phyloP scores from a whole-genome alignment of 2,797 vertebrate genomes.

The Meriones psammophilus region DNA sequence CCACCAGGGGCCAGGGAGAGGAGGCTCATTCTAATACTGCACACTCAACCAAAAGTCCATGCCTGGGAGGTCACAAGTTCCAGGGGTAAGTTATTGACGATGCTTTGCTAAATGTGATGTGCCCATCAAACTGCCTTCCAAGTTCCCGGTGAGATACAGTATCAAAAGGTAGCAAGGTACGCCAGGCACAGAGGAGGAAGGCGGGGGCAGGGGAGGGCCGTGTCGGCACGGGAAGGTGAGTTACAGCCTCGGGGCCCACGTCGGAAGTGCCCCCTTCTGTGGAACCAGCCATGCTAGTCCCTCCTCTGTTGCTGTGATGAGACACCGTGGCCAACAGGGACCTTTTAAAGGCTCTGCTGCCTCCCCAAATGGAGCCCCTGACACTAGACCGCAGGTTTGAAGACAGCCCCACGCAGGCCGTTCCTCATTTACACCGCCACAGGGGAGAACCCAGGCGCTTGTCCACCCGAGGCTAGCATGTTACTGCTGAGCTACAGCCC shows the following conservation, averaged over 20 bases:
- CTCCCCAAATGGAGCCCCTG: not conserved
- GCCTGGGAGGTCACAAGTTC: too few species aligned
- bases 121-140: not conserved
- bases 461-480: not conserved
- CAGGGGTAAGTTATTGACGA: not conserved
- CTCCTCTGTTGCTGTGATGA: not conserved
- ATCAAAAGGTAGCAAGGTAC: not conserved
- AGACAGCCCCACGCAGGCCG: not conserved
- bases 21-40: too few species aligned
- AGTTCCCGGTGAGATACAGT: not conserved
- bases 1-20: too few species aligned
- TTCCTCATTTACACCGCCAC: not conserved
- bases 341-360: not conserved
- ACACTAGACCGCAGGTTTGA: not conserved
- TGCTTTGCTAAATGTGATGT: not conserved
- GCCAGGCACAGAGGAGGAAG: not conserved
- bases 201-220: fast-evolving
- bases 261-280: not conserved
- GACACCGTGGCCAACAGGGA: not conserved
- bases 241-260: not conserved
- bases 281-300: not conserved
- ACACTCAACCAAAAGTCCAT: too few species aligned
- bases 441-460: not conserved
- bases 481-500: not conserved
- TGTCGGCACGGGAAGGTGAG: not conserved